phyloP scores from a whole-genome alignment of 2,888 invertebrate genomes.

The Carterocephalus palaemon region DNA sequence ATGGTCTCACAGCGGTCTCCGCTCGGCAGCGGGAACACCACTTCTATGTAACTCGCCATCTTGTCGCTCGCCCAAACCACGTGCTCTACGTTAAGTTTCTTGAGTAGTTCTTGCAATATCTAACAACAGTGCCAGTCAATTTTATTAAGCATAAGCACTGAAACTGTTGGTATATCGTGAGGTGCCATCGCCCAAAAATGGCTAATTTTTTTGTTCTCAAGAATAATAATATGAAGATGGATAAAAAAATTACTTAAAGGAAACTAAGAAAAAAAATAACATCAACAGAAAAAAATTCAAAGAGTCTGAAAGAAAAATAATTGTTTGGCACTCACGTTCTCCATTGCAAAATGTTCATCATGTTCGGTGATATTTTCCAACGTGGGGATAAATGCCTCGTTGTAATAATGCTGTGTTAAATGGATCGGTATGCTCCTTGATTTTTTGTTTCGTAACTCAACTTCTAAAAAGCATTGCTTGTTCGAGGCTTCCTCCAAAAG shows the following conservation, averaged over 20 bases:
- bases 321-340: constrained; percentile 76
- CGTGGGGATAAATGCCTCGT: constrained; percentile 52
- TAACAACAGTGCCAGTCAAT: constrained; percentile 36
- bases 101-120: constrained; percentile 83
- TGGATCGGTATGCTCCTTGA: constrained; percentile 61
- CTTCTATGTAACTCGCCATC: constrained; percentile 83
- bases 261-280: no score
- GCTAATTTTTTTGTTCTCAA: no score
- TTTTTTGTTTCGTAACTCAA: constrained; percentile 62
- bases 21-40: constrained; percentile 83
- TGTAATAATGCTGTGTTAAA: constrained; percentile 61
- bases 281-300: no score
- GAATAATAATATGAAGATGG: no score
- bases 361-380: constrained; percentile 64
- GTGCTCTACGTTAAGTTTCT: constrained; percentile 83
- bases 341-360: constrained; percentile 82
- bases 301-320: no score
- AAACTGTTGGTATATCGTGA: no score
- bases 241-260: no score
- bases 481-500: constrained; percentile 39
- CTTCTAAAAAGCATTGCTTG: constrained; percentile 55
- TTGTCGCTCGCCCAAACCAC: constrained; percentile 85
- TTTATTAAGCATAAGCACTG: background rate
- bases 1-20: constrained; percentile 86
- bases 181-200: no score